A percentile compares a stretch with the other conserved stretches of the same genome.
phyloP scores from a whole-genome alignment of 1,140 invertebrate species.

The Phthorimaea operculella region DNA sequence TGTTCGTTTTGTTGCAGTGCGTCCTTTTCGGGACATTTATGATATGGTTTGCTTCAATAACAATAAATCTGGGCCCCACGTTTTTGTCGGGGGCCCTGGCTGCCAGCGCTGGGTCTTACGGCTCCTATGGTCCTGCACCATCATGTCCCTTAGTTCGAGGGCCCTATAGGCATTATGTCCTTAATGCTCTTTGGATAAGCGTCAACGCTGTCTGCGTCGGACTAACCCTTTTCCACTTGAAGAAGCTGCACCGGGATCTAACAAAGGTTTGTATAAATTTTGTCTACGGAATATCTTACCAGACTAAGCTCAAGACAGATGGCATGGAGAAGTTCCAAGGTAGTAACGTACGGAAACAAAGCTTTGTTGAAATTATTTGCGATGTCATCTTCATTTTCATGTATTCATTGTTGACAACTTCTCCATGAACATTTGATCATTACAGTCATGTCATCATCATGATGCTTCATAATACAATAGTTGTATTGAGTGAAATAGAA shows the following conservation, averaged over 20 bases:
- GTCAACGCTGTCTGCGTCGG: slow-evolving; percentile 89
- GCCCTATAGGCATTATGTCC: slow-evolving; percentile 86
- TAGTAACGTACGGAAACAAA: slow-evolving; percentile 9
- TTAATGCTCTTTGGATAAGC: slow-evolving; percentile 90
- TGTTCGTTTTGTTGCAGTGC: slow-evolving; percentile 73
- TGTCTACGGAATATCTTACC: slow-evolving; percentile 7
- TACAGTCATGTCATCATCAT: slow-evolving; percentile 10
- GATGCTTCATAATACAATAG: slow-evolving; percentile 16
- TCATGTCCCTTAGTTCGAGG: slow-evolving; percentile 84
- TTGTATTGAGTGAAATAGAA: too few relatives aligned
- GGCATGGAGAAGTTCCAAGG: slow-evolving; percentile 36
- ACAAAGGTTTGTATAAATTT: slow-evolving; percentile 70
- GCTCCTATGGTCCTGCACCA: slow-evolving; percentile 73
- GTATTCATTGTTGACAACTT: slow-evolving; percentile 14
- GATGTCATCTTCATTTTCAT: slow-evolving; percentile 18
- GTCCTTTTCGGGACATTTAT: slow-evolving; percentile 92
- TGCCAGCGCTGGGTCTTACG: slow-evolving; percentile 79
- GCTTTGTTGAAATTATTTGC: slow-evolving; percentile 26
- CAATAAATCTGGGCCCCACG: slow-evolving; percentile 91
- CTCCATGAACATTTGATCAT: slow-evolving; percentile 30
- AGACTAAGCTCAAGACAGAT: slow-evolving; percentile 12
- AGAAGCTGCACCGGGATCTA: slow-evolving; percentile 86
- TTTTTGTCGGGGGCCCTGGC: slow-evolving; percentile 87
- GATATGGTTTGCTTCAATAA: slow-evolving; percentile 92
- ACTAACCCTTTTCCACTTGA: slow-evolving; percentile 85